phyloP scores from a whole-genome alignment of 2,113 vertebrate species.

The Progne subis region DNA sequence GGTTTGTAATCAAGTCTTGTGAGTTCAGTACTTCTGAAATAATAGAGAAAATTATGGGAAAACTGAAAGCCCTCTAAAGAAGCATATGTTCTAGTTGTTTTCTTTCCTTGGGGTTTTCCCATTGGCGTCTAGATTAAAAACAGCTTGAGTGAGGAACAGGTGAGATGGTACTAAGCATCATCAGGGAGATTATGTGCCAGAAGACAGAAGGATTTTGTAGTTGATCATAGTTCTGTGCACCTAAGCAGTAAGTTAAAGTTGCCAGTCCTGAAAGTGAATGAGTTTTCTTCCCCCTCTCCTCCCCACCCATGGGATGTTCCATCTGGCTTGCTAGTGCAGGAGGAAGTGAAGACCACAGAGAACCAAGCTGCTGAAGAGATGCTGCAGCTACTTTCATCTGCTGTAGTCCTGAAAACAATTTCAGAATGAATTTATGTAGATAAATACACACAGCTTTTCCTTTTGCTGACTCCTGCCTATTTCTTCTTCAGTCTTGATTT shows the following conservation, averaged over 20 bases:
- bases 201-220: neutral
- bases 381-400: neutral
- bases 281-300: neutral
- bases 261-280: neutral
- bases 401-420: neutral
- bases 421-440: neutral
- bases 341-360: neutral
- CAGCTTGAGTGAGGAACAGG: neutral
- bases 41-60: neutral
- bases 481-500: neutral
- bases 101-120: neutral
- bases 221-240: neutral
- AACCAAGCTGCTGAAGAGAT: neutral
- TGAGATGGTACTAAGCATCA: neutral
- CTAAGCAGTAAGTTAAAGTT: neutral
- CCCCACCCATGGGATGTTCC: accelerated
- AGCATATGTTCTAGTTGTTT: accelerated
- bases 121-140: neutral
- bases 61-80: neutral
- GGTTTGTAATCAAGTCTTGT: neutral
- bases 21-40: neutral
- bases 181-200: neutral
- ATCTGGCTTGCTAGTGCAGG: neutral
- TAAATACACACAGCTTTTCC: neutral
- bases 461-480: neutral